phyloP scores from a whole-genome alignment of 2,113 vertebrate species.

The Tragelaphus strepsiceros region DNA sequence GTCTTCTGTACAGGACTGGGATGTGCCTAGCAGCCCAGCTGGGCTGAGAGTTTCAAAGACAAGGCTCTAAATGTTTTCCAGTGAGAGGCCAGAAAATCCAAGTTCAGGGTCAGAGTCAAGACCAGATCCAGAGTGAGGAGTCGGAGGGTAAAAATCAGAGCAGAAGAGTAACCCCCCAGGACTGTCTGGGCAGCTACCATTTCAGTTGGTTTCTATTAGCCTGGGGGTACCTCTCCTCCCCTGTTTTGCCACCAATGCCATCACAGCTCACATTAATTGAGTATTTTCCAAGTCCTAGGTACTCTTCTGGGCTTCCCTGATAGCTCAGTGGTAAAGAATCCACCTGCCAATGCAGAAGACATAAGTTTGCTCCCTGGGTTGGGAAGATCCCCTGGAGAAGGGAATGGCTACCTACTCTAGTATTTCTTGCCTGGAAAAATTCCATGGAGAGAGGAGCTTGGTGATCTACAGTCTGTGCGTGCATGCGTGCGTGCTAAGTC shows the following conservation, averaged over 20 bases:
- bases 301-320: not conserved
- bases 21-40: not conserved
- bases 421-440: not conserved
- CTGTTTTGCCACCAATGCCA: not conserved
- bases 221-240: not conserved
- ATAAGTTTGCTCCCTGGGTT: not conserved
- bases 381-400: not conserved
- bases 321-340: not conserved
- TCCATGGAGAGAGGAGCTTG: not conserved
- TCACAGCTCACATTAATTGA: not conserved
- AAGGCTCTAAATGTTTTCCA: not conserved
- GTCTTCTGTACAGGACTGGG: not conserved
- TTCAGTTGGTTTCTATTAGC: not conserved
- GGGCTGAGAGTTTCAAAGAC: not conserved
- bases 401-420: not conserved
- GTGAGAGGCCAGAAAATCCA: not conserved
- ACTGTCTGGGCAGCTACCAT: not conserved
- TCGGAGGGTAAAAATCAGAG: not conserved
- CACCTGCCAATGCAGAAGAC: not conserved
- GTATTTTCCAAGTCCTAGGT: not conserved
- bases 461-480: not conserved
- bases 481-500: rapidly evolving
- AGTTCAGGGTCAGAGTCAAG: not conserved
- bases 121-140: not conserved
- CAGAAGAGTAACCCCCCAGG: not conserved